A percentile compares a stretch with the other conserved stretches of the same genome.
Evolutionary conservation across 1,140 invertebrate species (phyloP).

Genomic region (Chelonus insularis): DNA sequence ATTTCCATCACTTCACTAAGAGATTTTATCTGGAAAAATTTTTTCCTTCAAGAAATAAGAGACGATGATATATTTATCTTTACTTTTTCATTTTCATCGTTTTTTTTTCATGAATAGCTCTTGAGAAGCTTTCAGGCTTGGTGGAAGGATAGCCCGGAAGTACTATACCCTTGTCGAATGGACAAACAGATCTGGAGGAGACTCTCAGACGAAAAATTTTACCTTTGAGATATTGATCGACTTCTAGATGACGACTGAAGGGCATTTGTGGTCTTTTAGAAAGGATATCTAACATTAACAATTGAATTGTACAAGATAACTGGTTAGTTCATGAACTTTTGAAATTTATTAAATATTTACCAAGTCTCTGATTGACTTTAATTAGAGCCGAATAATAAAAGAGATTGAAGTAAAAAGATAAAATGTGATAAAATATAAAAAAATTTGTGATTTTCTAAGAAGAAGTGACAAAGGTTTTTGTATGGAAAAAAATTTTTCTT

Average conservation of each 20-base stretch:
- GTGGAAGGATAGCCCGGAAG: conserved; percentile 50
- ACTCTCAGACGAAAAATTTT: conserved; percentile 77
- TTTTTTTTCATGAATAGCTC: conserved; percentile 6
- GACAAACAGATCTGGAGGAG: conserved; percentile 67
- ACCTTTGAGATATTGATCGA: conserved; percentile 77
- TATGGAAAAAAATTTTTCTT: too few species aligned
- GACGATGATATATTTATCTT: neutral
- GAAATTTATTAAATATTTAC: too few species aligned
- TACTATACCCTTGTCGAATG: conserved; percentile 71
- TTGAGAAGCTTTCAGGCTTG: conserved; percentile 20
- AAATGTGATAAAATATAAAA: too few species aligned
- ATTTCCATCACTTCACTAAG: too few species aligned
- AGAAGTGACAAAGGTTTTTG: too few species aligned
- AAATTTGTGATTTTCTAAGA: too few species aligned
- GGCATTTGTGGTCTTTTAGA: neutral
- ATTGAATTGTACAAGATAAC: neutral
- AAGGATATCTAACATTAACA: too few species aligned
- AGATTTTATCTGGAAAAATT: neutral
- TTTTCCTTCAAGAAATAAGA: neutral
- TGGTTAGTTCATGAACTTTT: too few species aligned
- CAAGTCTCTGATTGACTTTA: too few species aligned
- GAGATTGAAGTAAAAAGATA: too few species aligned
- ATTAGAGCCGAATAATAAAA: too few species aligned
- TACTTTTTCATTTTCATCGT: neutral
- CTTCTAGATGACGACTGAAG: conserved; percentile 51